Base-by-base conservation (phyloP, 2,797 vertebrate species). In the Eulemur mongoz region DNA sequence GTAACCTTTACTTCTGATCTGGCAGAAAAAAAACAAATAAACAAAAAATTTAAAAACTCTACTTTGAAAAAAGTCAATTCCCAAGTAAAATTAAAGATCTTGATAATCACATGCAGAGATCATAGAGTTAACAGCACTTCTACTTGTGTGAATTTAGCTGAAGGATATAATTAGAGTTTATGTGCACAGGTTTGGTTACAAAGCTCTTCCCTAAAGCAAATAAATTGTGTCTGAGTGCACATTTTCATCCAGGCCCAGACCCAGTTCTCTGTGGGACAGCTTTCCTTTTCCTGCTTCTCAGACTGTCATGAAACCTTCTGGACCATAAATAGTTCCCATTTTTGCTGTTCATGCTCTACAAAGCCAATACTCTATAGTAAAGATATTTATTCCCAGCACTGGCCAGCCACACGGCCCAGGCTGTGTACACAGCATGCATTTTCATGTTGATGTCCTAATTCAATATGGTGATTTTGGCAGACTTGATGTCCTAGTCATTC, bases 131-230 rank as follows among this genome's bases (percentile, higher is more conserved):
- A 82, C 20, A 82, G n/a, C 20, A 85, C 79, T 91, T 95, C 25
- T 80, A 30, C 38, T 48, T 63, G n/a, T 85, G 30, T 78, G 89
- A 69, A 63, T 52, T 81, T 90, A 65, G 61, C 48, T 65, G 91
- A 65, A 92, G 32, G 70, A 38, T 94, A 61, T 85, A 94, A 75
- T 93, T 94, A 94, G 32, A 11, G 27, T 59, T 78, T 75, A 25
- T 70, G 11, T 67, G 48, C 14, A 83, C n/a, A 63, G 30, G 18
- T 80, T 87, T 95, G 88, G 69, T 89, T 95, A 63, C 50, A 96
- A 85, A 92, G 45, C 43, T 92, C 10, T 95, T 89, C 30, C 65
- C 43, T 61, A 38, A 48, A 92, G 79, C 69, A 93, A 85, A 96
- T 93, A 78, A 92, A 85, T 50, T 57, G 23, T 89, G 83, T 72